These are phyloP conservation scores for Myxocyprinus asiaticus DNA, from an alignment of 2,113 vertebrate genomes.

Conservation along the genomic window DNA sequence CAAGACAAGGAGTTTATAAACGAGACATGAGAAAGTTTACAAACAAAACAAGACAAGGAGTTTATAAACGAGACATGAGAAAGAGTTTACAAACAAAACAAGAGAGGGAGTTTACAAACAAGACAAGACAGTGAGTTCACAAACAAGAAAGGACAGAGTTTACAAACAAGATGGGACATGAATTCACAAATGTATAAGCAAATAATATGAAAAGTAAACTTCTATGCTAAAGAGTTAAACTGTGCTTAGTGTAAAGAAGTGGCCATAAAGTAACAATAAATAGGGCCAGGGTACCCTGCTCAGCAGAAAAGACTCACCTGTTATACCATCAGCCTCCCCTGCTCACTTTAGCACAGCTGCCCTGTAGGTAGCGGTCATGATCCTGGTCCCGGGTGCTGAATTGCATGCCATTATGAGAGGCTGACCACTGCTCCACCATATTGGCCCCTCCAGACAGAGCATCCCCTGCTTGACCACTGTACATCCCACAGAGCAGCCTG, in stretches of 20 bases:
- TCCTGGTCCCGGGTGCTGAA: conserved; percentile 88
- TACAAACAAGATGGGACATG: too few species aligned
- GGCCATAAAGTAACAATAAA: too few species aligned
- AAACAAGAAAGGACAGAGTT: too few species aligned
- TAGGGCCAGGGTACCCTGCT: too few species aligned
- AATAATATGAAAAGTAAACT: too few species aligned
- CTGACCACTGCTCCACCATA: conserved; percentile 85
- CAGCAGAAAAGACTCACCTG: conserved; percentile 71
- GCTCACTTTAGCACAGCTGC: conserved; percentile 85
- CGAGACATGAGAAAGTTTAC: neutral
- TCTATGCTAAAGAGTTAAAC: too few species aligned
- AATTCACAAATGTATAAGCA: too few species aligned
- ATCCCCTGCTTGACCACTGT: conserved; percentile 84
- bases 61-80: too few species aligned
- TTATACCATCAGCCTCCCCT: conserved; percentile 90
- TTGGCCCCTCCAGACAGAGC: conserved; percentile 80
- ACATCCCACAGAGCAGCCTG: conserved; percentile 80
- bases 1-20: neutral
- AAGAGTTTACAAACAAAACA: neutral
- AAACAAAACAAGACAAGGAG: neutral
- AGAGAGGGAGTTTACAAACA: too few species aligned
- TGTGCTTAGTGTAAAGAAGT: too few species aligned
- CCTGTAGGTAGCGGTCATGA: conserved; percentile 81
- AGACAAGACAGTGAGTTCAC: too few species aligned
- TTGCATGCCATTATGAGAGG: conserved; percentile 82